These are phyloP conservation scores for Momotus momota DNA, from an alignment of 2,797 vertebrate species.

Conservation along the genomic window DNA sequence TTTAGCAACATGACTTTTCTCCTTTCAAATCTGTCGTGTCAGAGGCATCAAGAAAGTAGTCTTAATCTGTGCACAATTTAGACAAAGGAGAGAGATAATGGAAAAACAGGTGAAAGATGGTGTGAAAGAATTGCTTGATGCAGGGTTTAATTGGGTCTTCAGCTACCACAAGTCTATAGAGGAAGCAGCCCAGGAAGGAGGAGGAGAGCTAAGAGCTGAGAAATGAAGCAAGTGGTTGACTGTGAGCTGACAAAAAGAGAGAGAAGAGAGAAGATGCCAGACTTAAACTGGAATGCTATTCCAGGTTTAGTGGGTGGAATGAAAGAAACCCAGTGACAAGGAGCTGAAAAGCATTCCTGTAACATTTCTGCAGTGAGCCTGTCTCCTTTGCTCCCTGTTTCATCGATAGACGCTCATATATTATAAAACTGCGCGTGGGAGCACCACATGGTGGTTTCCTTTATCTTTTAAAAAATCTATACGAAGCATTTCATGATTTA, in stretches of 20 bases:
- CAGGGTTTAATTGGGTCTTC: neutral
- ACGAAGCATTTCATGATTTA: slow-evolving; percentile 32
- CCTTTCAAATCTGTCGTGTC: neutral
- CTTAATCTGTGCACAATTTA: neutral
- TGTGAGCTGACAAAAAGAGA: neutral
- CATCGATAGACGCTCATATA: slow-evolving; percentile 11
- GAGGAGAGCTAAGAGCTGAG: neutral
- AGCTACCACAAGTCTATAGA: neutral
- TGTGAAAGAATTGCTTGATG: neutral
- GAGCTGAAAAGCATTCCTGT: neutral
- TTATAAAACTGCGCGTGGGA: slow-evolving; percentile 46
- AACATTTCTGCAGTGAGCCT: neutral
- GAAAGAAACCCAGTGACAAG: slow-evolving; percentile 34
- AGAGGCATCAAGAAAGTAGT: neutral
- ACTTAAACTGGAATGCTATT: slow-evolving; percentile 22
- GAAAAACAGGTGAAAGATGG: neutral
- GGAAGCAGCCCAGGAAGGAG: neutral
- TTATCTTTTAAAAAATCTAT: neutral
- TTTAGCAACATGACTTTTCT: neutral
- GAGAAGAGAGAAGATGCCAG: slow-evolving; percentile 20
- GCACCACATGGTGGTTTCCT: slow-evolving; percentile 53
- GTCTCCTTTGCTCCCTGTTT: neutral
- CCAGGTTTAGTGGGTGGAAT: slow-evolving; percentile 44
- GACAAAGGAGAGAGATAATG: neutral
- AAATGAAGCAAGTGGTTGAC: neutral